These are phyloP conservation scores for Nixonia krombeini DNA, from an alignment of 1,140 invertebrate species.

Conservation along the genomic window DNA sequence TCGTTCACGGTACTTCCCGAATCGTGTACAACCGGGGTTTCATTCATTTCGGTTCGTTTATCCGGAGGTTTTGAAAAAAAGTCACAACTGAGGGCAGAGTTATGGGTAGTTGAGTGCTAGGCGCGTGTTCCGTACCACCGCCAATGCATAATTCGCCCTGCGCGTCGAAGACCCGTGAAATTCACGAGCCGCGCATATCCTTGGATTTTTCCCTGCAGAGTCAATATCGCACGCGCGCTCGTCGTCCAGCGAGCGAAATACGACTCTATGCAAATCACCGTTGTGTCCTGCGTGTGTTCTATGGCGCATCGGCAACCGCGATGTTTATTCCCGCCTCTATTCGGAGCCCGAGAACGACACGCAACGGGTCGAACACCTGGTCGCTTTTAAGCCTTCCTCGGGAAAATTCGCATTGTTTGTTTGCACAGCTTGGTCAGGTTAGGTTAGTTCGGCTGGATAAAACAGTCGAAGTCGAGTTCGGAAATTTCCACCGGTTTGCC, in stretches of 20 bases:
- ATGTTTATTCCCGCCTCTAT: slow-evolving; percentile 44
- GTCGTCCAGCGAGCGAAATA: slow-evolving; percentile 31
- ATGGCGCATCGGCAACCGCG: slow-evolving; percentile 31
- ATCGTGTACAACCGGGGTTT: too few species aligned
- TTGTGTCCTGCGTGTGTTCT: slow-evolving; percentile 22
- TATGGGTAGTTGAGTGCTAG: not conserved
- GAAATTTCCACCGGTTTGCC: too few species aligned
- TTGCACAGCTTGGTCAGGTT: too few species aligned
- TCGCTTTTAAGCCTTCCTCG: slow-evolving; percentile 44
- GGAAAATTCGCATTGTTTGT: slow-evolving; percentile 29
- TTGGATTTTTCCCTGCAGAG: slow-evolving; percentile 27
- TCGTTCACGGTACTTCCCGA: too few species aligned
- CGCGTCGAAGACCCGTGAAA: slow-evolving; percentile 5
- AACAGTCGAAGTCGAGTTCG: slow-evolving; percentile 17
- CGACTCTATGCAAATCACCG: slow-evolving; percentile 39
- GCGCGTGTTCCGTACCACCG: not conserved
- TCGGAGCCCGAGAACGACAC: slow-evolving; percentile 26
- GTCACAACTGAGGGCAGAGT: not conserved
- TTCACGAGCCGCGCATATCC: slow-evolving; percentile 6
- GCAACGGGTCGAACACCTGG: slow-evolving; percentile 31
- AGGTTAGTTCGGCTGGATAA: too few species aligned
- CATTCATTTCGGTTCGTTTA: not conserved
- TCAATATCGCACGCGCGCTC: slow-evolving; percentile 23
- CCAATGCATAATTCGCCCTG: slow-evolving; percentile 7
- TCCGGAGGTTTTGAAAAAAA: not conserved